A percentile compares a stretch with the other conserved stretches of the same genome.
These are phyloP conservation scores for Anabas testudineus DNA, from an alignment of 2,797 vertebrate species.

Conservation along the genomic window DNA sequence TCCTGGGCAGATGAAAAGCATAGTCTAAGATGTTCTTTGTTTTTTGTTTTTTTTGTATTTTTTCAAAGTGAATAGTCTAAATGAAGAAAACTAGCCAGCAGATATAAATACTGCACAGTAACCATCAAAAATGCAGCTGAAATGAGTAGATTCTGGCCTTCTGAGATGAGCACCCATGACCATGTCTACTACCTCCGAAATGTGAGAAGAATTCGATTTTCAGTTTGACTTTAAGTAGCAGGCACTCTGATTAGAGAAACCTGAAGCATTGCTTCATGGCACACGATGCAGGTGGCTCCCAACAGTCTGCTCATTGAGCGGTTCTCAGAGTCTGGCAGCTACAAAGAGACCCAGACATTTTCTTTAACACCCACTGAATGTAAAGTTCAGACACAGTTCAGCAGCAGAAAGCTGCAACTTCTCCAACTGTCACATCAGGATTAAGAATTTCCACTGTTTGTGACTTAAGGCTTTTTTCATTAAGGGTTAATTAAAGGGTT, in stretches of 20 bases:
- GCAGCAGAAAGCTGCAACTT: background rate
- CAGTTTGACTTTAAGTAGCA: background rate
- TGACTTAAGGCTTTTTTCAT: slow-evolving; percentile 27
- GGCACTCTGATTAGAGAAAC: too few relatives aligned
- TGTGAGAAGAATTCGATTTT: background rate
- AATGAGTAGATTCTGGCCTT: too few relatives aligned
- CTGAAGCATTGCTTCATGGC: background rate
- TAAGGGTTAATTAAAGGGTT: slow-evolving; percentile 40
- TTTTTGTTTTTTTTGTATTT: too few relatives aligned
- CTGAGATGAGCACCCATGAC: too few relatives aligned
- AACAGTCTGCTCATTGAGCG: too few relatives aligned
- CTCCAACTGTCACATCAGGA: slow-evolving; percentile 8
- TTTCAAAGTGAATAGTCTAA: too few relatives aligned
- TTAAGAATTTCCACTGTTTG: background rate
- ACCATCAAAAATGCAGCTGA: too few relatives aligned
- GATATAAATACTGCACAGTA: too few relatives aligned
- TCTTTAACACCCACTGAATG: background rate
- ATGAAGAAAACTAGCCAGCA: too few relatives aligned
- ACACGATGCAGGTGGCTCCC: background rate
- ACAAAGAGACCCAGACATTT: background rate
- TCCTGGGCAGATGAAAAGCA: too few relatives aligned
- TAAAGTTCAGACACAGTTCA: slow-evolving; percentile 43
- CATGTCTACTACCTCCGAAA: too few relatives aligned
- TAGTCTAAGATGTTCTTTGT: too few relatives aligned
- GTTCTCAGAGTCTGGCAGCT: background rate